phyloP scores from a whole-genome alignment of 2,888 invertebrate species.

The Catonia carolina region DNA sequence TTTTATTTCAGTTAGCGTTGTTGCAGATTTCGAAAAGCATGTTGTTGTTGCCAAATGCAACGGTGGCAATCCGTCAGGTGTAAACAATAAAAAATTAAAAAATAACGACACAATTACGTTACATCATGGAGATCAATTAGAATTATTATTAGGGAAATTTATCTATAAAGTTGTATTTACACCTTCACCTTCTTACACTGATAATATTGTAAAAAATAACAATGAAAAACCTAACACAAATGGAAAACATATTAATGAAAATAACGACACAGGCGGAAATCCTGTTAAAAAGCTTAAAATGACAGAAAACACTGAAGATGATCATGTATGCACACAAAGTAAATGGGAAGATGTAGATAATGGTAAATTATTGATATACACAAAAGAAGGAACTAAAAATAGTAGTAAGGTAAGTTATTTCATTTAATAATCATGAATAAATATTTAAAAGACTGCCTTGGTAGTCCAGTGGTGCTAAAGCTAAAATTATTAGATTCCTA shows the following conservation, averaged over 20 bases:
- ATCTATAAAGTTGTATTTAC: slow-evolving; percentile 2
- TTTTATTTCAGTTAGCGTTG: neutral
- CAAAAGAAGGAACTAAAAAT: slow-evolving; percentile 51
- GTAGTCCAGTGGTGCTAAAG: no score
- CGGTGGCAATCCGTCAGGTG: slow-evolving; percentile 3
- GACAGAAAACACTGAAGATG: neutral
- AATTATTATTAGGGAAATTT: slow-evolving; percentile 16
- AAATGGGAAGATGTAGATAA: slow-evolving; percentile 59
- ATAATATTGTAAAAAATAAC: neutral
- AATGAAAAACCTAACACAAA: neutral
- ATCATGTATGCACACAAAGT: slow-evolving; percentile 35
- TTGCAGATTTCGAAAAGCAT: neutral
- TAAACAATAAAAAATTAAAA: neutral
- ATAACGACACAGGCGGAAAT: neutral
- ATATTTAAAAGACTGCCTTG: no score
- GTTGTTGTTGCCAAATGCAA: no score
- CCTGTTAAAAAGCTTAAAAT: neutral
- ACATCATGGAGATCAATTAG: neutral
- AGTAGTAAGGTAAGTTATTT: slow-evolving; percentile 48
- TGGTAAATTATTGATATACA: slow-evolving; percentile 61
- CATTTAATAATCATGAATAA: no score
- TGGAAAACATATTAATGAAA: no score
- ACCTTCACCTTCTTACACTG: neutral
- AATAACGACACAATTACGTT: neutral
- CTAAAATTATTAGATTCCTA: no score